Evolutionary conservation across 2,797 vertebrate species (phyloP), one percentile per base, ranked within the genome.

Genomic region (Vireo griseus): DNA sequence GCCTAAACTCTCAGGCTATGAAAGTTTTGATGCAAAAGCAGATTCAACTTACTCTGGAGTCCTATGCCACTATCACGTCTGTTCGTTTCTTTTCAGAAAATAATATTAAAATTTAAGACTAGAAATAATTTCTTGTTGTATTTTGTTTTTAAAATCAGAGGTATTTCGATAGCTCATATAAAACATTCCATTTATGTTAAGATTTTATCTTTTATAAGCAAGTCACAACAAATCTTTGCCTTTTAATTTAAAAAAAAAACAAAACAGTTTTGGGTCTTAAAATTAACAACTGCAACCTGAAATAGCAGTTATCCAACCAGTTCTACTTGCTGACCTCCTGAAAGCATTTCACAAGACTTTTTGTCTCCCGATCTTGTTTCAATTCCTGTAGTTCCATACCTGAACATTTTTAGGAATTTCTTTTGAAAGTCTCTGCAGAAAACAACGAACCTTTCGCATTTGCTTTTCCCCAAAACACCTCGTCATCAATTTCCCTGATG

Each of bases 271-370:
- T 16, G 15, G 20, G 3, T 69, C 55, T 82, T 73, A 55, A 88
- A 86, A 88, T 75, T 63, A 88, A 88, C 48, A 69, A n/a, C n/a
- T n/a, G 33, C 42, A 78, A 72, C 9, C 21, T 63, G 33, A 82
- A 95, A 84, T 7, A 69, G 44, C 51, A 78, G 47, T 74, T 92
- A 57, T 44, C 55, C 57, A 74, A 65, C 15, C n/a, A 77, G 19
- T 86, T 66, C 39, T 75, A 84, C 66, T 5, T 75, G 20, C 16
- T 75, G 24, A 88, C 39, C 81, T 81, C 39, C 66, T 72, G 51
- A 78, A 86, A 90, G 69, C 7, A 25, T 55, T 91, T 71, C 33
- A 59, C 61, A 88, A 86, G 52, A 40, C 28, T 48, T 91, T 87
- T 69, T 67, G 39, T 68, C 45, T 66, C 10, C 22, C 45, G 16